Evolutionary conservation across 2,888 invertebrate genomes (phyloP), one percentile per base, ranked within the genome.

Genomic region (Stictocephala bisonia): DNA sequence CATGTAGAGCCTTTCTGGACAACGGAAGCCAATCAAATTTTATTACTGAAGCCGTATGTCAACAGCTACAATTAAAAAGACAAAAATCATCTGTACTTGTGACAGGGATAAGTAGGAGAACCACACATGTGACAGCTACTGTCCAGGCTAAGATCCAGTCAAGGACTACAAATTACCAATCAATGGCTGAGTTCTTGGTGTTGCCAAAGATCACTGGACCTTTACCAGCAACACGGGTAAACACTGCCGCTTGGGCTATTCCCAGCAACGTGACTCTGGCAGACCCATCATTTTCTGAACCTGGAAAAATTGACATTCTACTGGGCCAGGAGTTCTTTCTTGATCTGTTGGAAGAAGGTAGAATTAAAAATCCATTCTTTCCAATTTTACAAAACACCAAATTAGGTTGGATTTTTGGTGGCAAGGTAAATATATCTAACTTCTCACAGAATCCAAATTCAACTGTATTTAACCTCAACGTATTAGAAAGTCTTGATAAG

Each of bases 331-430:
- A n/a, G n/a, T n/a, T n/a, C 18, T 60, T 60, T 18, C 40, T 13
- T 29, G 60, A 60, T 15, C 22, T 60, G 11, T 31, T 60, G 15
- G 31, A 40, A 35, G 35, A 29, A 11, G 60, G 60, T 13, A 26
- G 40, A 29, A n/a, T 60, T 18, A 26, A 7, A 2, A 3, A 18
- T 4, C 7, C 13, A 18, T 6, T 11, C n/a, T n/a, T n/a, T n/a
- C 35, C 60, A 60, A 31, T 15, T n/a, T 11, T 60, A 11, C 60
- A 60, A 15, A 60, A 60, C n/a, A 11, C 31, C 7, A 3, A 3
- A 18, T 58, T 60, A 11, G 60, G 60, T 1, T 60, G 35, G 60
- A 31, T 60, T n/a, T 15, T 60, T 4, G 31, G 35, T 31, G 60
- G 60, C 2, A 58, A 58, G 15, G 29, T 58, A 9, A 58, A 58